phyloP scores from a whole-genome alignment of 2,888 invertebrate species.

The Stenurella melanura region DNA sequence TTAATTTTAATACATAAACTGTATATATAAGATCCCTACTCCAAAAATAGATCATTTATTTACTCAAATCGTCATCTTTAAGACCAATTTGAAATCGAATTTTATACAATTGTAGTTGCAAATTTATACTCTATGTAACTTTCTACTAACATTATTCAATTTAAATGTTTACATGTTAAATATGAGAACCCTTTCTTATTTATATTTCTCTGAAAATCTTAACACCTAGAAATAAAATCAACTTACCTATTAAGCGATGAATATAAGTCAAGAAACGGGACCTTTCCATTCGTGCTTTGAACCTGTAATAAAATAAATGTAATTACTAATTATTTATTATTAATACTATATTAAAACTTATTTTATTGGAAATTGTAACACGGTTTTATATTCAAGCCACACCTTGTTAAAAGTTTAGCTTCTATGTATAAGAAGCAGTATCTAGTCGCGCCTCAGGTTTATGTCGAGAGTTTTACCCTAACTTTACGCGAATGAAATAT shows the following conservation, averaged over 20 bases:
- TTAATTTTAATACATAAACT: too few relatives aligned
- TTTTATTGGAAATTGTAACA: slow-evolving; percentile 7
- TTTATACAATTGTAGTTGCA: too few relatives aligned
- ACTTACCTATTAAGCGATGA: slow-evolving; percentile 33
- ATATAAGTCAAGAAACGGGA: slow-evolving; percentile 22
- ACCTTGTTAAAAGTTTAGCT: not conserved
- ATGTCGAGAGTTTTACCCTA: not conserved
- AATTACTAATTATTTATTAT: slow-evolving; percentile 19
- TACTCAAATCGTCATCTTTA: too few relatives aligned
- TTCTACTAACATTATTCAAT: too few relatives aligned
- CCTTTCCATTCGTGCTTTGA: not conserved
- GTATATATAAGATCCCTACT: too few relatives aligned
- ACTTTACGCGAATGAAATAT: slow-evolving; percentile 7
- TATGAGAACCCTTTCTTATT: not conserved
- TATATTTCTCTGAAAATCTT: not conserved
- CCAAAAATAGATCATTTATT: too few relatives aligned
- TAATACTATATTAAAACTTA: not conserved
- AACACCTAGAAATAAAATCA: not conserved
- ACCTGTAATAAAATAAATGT: slow-evolving; percentile 28
- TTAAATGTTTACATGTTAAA: too few relatives aligned
- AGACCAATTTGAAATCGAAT: too few relatives aligned
- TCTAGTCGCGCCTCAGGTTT: not conserved
- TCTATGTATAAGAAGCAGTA: not conserved
- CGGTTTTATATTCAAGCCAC: not conserved
- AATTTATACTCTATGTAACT: too few relatives aligned